Base-by-base conservation (phyloP, 2,113 vertebrate species). In the Sterna hirundo region DNA sequence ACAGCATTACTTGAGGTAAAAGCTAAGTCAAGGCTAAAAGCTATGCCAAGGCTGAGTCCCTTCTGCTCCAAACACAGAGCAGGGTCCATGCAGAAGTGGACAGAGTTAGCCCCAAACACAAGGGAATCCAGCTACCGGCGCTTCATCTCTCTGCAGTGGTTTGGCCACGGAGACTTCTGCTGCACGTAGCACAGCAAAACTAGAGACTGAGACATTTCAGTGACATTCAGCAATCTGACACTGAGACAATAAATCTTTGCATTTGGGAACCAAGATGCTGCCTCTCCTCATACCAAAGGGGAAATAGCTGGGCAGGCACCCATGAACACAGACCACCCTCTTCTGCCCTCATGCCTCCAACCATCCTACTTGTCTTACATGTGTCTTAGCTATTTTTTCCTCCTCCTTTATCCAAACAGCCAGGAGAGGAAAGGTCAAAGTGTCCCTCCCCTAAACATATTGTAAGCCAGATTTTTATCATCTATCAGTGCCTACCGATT, bases 91-190 rank as follows among this genome's bases (percentile, higher is more conserved):
- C 11, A 77, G 64, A 76, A 72, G 15, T n/a, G n/a, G 27, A 25
- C 40, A 90, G 34, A 49, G 25, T 36, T 83, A 30, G 26, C 15
- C 62, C 15, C 55, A 38, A 42, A 54, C 32, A 65, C 11, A 61
- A 76, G 36, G 30, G 46, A 52, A 79, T 57, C 15, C 52, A 55
- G 62, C 34, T 44, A 15, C 34, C 2, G 1, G 44, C 0, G 0
- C 36, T 71, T 78, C 5, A 8, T 29, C 60, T 52, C n/a, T 72
- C 76, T 49, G 30, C 30, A 40, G 30, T 19, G 21, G 30, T n/a
- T 82, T 64, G 57, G 60, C 34, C 36, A 18, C 9, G 3, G 13
- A 52, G 17, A 66, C 27, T 78, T 64, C 65, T 80, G 44, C 66
- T 72, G 58, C 21, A 29, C 17, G 68, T 40, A 22, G 36, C 38